A percentile compares a stretch with the other conserved stretches of the same genome.
Conservation (phyloP, 2,888 invertebrate genomes). For the Nephrocerus scutellatus region DNA sequence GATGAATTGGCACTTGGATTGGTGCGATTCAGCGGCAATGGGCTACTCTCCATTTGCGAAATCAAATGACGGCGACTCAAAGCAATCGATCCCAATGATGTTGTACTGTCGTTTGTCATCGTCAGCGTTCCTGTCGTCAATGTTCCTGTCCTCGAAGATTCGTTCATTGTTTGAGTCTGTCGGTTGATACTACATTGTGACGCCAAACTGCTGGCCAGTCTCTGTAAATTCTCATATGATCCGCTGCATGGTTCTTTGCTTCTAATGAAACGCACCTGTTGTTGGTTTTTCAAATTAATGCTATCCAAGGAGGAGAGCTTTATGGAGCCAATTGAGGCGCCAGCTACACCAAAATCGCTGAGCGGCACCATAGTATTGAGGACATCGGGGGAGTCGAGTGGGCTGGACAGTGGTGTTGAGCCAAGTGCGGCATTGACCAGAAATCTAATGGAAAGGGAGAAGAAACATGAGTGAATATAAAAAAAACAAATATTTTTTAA, state of each 20-base stretch:
- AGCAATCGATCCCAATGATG: constrained; percentile 29
- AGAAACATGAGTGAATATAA: constrained; percentile 1
- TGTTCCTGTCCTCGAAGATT: constrained; percentile 9
- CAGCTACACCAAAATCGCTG: constrained; percentile 45
- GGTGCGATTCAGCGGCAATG: constrained; percentile 11
- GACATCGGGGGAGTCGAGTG: constrained; percentile 74
- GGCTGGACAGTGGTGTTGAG: constrained; percentile 69
- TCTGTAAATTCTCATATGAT: constrained; percentile 46
- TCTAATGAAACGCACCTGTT: constrained; percentile 44
- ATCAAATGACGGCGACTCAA: constrained; percentile 26
- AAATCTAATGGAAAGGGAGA: constrained; percentile 53
- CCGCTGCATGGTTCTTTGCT: constrained; percentile 35
- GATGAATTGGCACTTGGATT: constrained; percentile 30
- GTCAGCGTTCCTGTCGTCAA: too few relatives aligned
- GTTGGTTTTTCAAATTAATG: constrained; percentile 40
- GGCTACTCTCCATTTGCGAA: constrained; percentile 16
- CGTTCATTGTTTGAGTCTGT: constrained; percentile 25
- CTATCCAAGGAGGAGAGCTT: constrained; percentile 48
- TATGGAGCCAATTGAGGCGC: constrained; percentile 46
- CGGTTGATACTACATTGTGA: constrained; percentile 27
- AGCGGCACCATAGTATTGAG: constrained; percentile 48
- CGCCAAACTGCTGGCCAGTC: constrained; percentile 40
- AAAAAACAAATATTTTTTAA: not conserved
- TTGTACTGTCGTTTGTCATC: constrained; percentile 27
- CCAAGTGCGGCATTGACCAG: constrained; percentile 75